Conservation (phyloP, 2,113 vertebrate species). For the Corythaixoides concolor region DNA sequence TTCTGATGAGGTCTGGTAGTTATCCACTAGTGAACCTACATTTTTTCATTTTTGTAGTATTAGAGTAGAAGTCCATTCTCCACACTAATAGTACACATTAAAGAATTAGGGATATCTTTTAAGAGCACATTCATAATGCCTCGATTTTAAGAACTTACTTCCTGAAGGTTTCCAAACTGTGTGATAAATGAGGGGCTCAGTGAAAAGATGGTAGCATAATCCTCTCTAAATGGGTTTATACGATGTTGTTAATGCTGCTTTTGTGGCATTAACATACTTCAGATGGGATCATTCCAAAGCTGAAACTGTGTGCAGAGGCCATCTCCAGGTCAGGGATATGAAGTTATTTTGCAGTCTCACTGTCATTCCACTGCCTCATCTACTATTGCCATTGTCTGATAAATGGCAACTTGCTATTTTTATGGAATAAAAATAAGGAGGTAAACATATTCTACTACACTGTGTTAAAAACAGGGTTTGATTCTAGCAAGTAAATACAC, state of each 20-base stretch:
- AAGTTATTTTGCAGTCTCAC: not conserved
- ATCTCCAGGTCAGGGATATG: conserved; percentile 1
- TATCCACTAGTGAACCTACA: not conserved
- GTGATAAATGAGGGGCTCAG: not conserved
- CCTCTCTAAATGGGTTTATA: conserved; percentile 21
- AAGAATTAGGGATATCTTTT: not conserved
- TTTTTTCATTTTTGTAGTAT: not conserved
- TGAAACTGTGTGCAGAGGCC: not conserved
- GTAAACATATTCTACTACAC: not conserved
- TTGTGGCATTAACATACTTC: not conserved
- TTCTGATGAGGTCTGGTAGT: not conserved
- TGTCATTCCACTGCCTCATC: not conserved
- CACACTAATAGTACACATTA: not conserved
- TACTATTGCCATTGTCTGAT: not conserved
- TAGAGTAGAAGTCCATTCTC: not conserved
- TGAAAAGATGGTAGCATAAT: conserved; percentile 24
- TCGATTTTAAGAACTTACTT: not conserved
- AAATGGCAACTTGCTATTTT: not conserved
- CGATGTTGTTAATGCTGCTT: conserved; percentile 17
- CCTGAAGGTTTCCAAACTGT: conserved; percentile 1
- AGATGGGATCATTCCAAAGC: conserved; percentile 4
- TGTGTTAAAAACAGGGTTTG: not conserved
- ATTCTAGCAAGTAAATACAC: not conserved
- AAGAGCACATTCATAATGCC: not conserved
- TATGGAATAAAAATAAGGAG: not conserved